Base-by-base conservation (phyloP, 2,113 vertebrate species). In the Terrapene triunguis region DNA sequence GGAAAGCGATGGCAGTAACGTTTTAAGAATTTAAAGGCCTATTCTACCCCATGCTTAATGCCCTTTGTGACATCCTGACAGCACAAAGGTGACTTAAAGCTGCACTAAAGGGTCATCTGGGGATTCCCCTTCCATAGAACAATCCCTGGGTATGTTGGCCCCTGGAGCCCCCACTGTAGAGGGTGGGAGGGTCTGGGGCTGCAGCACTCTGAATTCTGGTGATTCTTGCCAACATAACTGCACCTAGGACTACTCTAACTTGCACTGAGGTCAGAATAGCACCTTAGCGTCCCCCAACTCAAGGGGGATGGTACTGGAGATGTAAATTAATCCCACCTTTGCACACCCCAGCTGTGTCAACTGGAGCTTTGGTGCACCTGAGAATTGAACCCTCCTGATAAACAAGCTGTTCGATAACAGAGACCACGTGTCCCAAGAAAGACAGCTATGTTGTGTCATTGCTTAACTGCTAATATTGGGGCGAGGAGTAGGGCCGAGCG, bases 351-450 rank as follows among this genome's bases (percentile, higher is more conserved):
- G 16, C 7, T 42, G 5, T 50, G 86, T 84, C 47, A 69, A 6
- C 42, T 10, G 48, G 17, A 10, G 50, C 2, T 1, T 0, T 54
- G 16, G 32, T 25, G n/a, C 48, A 47, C 12, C 5, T 80, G 25
- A 38, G 32, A 80, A 55, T 4, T 24, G 51, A 38, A 51, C 11
- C n/a, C 51, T 54, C 19, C 1, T 12, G 59, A 53, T 17, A 50
- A 54, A 21, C 12, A 27, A 79, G 10, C 4, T 24, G 3, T 16
- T 42, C 72, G 44, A n/a, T 42, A 3, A 2, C 0, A 57, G 11
- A 84, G 78, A 59, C 3, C 12, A 69, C 21, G 5, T 82, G 38
- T 11, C 0, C 0, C 16, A 9, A 5, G 80, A 65, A 62, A 74
- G 29, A 14, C 47, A 0, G 21, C 92, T 48, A 38, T 11, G 2